Conservation (phyloP, 2,113 vertebrate species). For the Mobula hypostoma region DNA sequence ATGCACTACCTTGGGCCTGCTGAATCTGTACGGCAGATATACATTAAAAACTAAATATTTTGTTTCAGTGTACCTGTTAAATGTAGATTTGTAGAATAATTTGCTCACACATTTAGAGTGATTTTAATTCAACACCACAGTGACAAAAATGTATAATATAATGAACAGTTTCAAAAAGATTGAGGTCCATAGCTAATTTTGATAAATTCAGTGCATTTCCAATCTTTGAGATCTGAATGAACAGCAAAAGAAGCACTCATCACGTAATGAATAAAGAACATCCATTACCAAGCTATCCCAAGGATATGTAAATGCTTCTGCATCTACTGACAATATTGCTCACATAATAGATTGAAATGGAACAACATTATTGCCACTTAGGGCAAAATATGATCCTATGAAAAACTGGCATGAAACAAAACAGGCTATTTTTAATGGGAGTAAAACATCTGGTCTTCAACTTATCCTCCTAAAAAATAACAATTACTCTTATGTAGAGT, state of each 20-base stretch:
- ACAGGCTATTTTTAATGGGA: background rate
- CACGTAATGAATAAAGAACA: background rate
- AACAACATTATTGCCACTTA: background rate
- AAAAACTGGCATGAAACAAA: background rate
- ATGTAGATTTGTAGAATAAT: background rate
- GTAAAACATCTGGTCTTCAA: background rate
- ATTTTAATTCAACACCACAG: background rate
- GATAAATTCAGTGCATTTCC: background rate
- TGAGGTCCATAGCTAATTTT: background rate
- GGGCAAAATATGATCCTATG: background rate
- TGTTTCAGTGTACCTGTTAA: background rate
- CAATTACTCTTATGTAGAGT: background rate
- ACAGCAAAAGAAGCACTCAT: background rate
- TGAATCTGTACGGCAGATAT: background rate
- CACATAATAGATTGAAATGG: background rate
- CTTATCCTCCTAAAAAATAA: background rate
- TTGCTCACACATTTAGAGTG: background rate
- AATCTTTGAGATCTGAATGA: background rate
- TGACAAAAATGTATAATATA: background rate
- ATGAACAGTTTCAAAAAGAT: background rate
- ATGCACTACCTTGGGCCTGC: background rate
- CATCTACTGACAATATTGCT: background rate
- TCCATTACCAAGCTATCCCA: background rate
- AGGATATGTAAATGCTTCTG: background rate
- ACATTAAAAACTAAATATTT: background rate